These are phyloP conservation scores for Sphaeramia orbicularis DNA, from an alignment of 2,797 vertebrate genomes.

Conservation along the genomic window DNA sequence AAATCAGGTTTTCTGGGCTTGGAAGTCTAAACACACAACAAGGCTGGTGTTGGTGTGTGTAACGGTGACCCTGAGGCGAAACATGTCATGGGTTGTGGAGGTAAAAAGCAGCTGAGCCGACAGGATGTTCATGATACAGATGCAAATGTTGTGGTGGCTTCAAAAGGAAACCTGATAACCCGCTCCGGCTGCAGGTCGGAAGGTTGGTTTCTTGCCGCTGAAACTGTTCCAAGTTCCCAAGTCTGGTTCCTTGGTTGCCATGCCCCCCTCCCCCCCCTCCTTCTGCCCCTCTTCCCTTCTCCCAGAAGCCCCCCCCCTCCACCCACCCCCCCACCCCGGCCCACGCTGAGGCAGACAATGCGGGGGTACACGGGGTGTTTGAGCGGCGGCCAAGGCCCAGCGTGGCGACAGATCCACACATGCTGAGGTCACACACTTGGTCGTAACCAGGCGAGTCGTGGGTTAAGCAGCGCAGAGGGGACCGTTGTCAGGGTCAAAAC, in stretches of 20 bases:
- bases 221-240: constrained; percentile 72
- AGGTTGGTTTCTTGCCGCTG: constrained; percentile 45
- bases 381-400: constrained; percentile 77
- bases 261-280: too few relatives aligned
- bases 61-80: constrained; percentile 16
- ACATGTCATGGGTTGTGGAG: background rate
- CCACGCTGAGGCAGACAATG: constrained; percentile 82
- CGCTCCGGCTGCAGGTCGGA: too few relatives aligned
- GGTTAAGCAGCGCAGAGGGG: constrained; percentile 80
- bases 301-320: constrained; percentile 35
- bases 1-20: constrained; percentile 42
- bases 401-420: constrained; percentile 82
- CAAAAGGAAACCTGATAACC: constrained; percentile 52
- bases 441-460: constrained; percentile 72
- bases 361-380: constrained; percentile 76
- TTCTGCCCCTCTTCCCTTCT: too few relatives aligned
- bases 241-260: constrained; percentile 76
- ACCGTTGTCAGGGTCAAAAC: constrained; percentile 84
- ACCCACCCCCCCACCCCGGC: constrained; percentile 39
- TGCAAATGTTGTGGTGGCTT: constrained; percentile 54
- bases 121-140: constrained; percentile 39
- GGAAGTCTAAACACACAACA: constrained; percentile 7
- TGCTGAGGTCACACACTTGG: constrained; percentile 83
- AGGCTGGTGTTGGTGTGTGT: constrained; percentile 2
- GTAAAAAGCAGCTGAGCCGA: constrained; percentile 8